phyloP scores from a whole-genome alignment of 2,888 invertebrate species.

The Ypsolopha sequella region DNA sequence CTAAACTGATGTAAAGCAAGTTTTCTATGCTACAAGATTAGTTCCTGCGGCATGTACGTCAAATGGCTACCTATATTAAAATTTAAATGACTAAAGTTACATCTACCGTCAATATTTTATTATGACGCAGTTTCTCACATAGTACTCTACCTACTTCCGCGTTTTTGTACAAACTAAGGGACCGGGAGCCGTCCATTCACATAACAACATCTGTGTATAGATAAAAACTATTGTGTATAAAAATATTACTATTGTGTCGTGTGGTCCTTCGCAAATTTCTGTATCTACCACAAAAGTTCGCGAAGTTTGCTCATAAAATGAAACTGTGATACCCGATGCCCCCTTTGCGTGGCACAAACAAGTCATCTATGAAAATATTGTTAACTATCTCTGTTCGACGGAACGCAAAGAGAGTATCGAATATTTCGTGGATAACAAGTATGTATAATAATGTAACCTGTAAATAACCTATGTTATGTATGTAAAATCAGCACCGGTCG shows the following conservation, averaged over 20 bases:
- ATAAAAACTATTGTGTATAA: conserved; percentile 68
- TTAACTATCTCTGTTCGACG: conserved; percentile 20
- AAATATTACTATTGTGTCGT: conserved; percentile 62
- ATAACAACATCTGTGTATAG: conserved; percentile 65
- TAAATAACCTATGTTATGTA: conserved; percentile 65
- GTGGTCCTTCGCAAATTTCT: conserved; percentile 28
- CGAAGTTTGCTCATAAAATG: conserved; percentile 50
- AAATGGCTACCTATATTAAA: background rate
- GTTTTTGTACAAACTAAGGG: conserved; percentile 55
- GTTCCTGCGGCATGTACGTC: background rate
- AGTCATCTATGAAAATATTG: conserved; percentile 52
- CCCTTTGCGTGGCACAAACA: conserved; percentile 27
- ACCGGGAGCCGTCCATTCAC: conserved; percentile 68
- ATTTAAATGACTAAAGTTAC: background rate
- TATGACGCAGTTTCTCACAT: background rate
- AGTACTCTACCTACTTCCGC: conserved; percentile 27
- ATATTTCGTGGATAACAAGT: conserved; percentile 40
- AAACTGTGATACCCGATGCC: conserved; percentile 20
- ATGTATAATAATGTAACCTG: conserved; percentile 59
- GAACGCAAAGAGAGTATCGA: conserved; percentile 18
- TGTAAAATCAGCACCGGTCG: conserved; percentile 68
- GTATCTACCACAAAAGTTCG: conserved; percentile 25
- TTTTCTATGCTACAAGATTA: background rate
- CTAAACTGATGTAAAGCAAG: background rate
- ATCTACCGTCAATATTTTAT: background rate